Evolutionary conservation across 64 coral and sea anemone genomes (phyloP).

Genomic region (Dendrophyllia cribrosa): DNA sequence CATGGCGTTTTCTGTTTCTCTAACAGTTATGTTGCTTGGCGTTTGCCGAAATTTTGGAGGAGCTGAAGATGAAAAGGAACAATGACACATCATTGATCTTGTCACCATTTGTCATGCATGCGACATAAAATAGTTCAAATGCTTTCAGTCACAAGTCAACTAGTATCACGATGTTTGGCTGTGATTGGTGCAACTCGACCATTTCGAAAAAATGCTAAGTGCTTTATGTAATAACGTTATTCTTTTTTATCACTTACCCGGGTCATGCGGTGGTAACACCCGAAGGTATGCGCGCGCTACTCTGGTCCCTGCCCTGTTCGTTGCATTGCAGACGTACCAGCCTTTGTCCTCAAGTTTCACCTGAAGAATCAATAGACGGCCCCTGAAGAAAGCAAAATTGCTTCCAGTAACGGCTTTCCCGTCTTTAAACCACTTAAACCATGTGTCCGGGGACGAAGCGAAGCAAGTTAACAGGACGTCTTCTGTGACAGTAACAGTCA

Average conservation of each 20-base stretch:
- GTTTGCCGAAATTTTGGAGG: conserved; percentile 50
- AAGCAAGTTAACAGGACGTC: conserved; percentile 30
- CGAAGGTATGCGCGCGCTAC: conserved; percentile 48
- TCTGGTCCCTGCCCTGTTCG: conserved; percentile 61
- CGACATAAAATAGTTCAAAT: too few species aligned
- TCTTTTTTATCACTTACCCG: conserved; percentile 27
- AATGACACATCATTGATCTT: too few species aligned
- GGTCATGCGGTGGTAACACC: conserved; percentile 25
- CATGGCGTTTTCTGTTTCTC: conserved; percentile 1
- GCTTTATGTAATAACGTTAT: too few species aligned
- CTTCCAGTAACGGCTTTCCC: conserved; percentile 17
- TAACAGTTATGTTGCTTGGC: conserved; percentile 66
- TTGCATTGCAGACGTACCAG: conserved; percentile 74
- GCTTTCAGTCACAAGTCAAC: too few species aligned
- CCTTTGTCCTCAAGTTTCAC: conserved; percentile 59
- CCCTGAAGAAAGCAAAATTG: not conserved
- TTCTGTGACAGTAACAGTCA: conserved; percentile 46
- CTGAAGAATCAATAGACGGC: conserved; percentile 34
- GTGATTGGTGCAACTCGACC: too few species aligned
- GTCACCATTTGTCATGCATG: too few species aligned
- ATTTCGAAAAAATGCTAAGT: too few species aligned
- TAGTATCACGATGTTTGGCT: too few species aligned
- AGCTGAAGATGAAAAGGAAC: conserved; percentile 18
- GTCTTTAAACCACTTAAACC: conserved; percentile 77
- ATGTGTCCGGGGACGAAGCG: conserved; percentile 6